Percentiles rank a stretch among this genome's conserved stretches.
phyloP scores from a whole-genome alignment of 2,797 vertebrate species.

The Lemur catta region DNA sequence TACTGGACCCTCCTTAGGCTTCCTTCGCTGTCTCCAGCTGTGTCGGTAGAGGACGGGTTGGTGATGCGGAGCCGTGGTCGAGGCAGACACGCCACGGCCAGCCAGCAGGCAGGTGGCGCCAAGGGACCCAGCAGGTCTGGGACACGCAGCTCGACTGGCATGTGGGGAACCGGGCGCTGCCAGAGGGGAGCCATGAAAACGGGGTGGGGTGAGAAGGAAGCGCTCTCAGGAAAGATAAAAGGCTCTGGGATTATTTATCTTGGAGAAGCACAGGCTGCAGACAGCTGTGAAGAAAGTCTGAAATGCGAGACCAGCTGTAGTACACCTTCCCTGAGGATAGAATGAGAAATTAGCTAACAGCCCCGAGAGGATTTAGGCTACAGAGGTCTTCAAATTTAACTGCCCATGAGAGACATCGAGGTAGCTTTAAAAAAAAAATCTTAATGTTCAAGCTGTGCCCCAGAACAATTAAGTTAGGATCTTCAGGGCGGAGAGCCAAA shows the following conservation, averaged over 20 bases:
- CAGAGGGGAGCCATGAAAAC: background rate
- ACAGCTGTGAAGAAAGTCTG: conserved; percentile 16
- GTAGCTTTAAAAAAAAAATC: background rate
- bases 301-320: background rate
- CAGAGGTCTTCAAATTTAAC: background rate
- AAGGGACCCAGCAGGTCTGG: too few relatives aligned
- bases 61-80: background rate
- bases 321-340: background rate
- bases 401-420: background rate
- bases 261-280: conserved; percentile 45
- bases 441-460: background rate
- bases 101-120: background rate
- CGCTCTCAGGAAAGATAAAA: conserved; percentile 48
- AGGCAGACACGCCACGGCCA: background rate
- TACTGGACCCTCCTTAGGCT: background rate
- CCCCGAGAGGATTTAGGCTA: background rate
- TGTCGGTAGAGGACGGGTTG: background rate
- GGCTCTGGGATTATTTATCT: conserved; percentile 50
- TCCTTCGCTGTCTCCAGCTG: background rate
- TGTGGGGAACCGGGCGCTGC: background rate
- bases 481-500: background rate
- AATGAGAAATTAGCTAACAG: background rate
- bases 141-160: background rate
- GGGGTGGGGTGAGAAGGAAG: background rate
- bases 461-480: background rate